phyloP scores from a whole-genome alignment of 2,113 vertebrate species.

The Sturnira hondurensis region DNA sequence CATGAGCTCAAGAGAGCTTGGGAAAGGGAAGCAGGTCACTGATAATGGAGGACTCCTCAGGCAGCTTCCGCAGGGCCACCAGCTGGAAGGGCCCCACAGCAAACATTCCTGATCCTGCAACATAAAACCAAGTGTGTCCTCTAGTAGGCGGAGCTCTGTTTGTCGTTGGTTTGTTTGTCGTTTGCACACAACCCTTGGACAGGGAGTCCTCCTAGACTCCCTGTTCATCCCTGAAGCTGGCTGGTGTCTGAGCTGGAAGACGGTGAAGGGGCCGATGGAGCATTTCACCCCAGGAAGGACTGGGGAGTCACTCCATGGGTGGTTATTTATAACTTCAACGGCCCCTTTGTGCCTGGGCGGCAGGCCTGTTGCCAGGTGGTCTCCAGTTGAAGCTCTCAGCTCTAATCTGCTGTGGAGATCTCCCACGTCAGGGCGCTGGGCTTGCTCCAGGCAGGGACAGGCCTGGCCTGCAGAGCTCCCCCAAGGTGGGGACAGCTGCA shows the following conservation, averaged over 20 bases:
- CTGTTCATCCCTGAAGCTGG: background rate
- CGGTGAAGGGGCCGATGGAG: slow-evolving; percentile 35
- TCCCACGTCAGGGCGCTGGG: background rate
- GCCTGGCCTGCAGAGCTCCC: background rate
- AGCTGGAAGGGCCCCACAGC: background rate
- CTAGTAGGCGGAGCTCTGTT: background rate
- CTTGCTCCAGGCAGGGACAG: background rate
- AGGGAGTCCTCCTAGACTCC: background rate
- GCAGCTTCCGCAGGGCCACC: background rate
- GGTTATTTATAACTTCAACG: slow-evolving; percentile 75
- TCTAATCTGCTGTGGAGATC: slow-evolving; percentile 63
- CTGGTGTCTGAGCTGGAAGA: slow-evolving; percentile 62
- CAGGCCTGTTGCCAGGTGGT: slow-evolving; percentile 64
- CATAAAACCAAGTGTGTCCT: background rate
- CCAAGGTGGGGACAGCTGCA: background rate
- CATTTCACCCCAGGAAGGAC: background rate
- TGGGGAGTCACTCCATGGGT: slow-evolving; percentile 5
- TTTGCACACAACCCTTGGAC: background rate
- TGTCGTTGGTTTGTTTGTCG: background rate
- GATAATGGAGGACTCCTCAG: background rate
- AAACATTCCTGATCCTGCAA: background rate
- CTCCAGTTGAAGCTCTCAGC: slow-evolving; percentile 75
- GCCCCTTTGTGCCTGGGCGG: slow-evolving; percentile 74
- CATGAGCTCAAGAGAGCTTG: background rate
- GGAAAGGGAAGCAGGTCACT: background rate